These are phyloP conservation scores for Lithobates sylvaticus DNA, from an alignment of 2,797 vertebrate genomes.

Conservation along the genomic window DNA sequence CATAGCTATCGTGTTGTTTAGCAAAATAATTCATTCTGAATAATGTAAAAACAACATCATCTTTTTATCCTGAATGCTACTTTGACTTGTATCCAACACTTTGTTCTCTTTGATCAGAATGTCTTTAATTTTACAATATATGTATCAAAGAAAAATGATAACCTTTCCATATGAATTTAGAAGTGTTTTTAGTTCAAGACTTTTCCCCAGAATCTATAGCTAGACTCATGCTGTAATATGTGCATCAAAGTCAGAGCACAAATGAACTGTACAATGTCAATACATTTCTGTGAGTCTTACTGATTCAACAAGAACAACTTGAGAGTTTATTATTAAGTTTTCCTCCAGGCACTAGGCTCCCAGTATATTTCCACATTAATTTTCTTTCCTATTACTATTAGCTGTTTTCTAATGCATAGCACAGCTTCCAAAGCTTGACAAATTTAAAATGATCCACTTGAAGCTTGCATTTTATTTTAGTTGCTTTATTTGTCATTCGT, in stretches of 20 bases:
- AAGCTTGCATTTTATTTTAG: slow-evolving; percentile 47
- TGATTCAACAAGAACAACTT: slow-evolving; percentile 49
- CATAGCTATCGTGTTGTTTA: too few relatives aligned
- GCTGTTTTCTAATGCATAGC: slow-evolving; percentile 42
- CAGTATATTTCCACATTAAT: slow-evolving; percentile 53
- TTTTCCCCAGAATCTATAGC: slow-evolving; percentile 37
- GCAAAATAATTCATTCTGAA: too few relatives aligned
- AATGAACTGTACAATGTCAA: slow-evolving; percentile 54
- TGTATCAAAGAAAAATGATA: neutral
- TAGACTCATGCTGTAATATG: slow-evolving; percentile 34
- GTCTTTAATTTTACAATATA: neutral
- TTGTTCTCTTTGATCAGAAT: too few relatives aligned
- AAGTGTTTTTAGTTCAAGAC: slow-evolving; percentile 29
- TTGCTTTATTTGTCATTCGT: slow-evolving; percentile 42
- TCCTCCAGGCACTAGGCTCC: slow-evolving; percentile 49
- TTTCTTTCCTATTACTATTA: slow-evolving; percentile 58
- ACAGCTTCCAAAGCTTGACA: slow-evolving; percentile 39
- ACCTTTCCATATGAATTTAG: slow-evolving; percentile 14
- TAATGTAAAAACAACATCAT: too few relatives aligned
- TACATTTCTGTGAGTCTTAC: slow-evolving; percentile 46
- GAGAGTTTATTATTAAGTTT: slow-evolving; percentile 49
- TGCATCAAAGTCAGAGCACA: slow-evolving; percentile 49
- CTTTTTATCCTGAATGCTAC: neutral
- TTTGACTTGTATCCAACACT: neutral
- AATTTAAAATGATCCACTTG: slow-evolving; percentile 51